Conservation (phyloP, 2,113 vertebrate genomes). For the Mirza zaza region DNA sequence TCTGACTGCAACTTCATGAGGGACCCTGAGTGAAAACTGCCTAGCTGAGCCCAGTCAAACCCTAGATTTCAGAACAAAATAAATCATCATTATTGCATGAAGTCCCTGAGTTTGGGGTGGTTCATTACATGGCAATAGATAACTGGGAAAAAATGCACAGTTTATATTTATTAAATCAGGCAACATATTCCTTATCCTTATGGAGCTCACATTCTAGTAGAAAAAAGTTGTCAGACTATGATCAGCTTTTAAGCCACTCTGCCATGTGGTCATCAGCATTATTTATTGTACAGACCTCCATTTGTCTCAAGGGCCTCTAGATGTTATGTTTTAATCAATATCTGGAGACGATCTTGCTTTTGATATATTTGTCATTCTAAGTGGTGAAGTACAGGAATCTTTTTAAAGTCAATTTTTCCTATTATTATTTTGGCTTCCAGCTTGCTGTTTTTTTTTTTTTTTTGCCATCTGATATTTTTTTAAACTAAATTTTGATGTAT, state of each 20-base stretch:
- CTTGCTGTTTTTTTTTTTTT: neutral
- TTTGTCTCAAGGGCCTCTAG: slow-evolving; percentile 4
- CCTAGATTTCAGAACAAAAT: neutral
- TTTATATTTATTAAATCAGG: neutral
- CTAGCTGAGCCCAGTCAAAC: neutral
- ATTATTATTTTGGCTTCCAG: slow-evolving; percentile 43
- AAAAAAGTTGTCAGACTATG: neutral
- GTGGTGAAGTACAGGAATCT: neutral
- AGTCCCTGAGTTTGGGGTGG: neutral
- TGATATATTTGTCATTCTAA: neutral
- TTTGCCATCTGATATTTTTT: neutral
- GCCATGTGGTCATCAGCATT: neutral
- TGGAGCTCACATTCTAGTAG: neutral
- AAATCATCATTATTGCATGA: neutral
- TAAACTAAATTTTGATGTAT: neutral
- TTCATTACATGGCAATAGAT: neutral
- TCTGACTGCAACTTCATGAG: neutral
- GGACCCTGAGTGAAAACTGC: neutral
- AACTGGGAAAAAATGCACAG: neutral
- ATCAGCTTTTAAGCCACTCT: neutral
- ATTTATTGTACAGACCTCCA: neutral
- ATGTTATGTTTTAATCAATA: slow-evolving; percentile 10
- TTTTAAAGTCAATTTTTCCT: neutral
- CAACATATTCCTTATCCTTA: neutral
- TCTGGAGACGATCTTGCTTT: slow-evolving; percentile 21